Evolutionary conservation across 2,888 invertebrate species (phyloP), one percentile per base, ranked within the genome.

Genomic region (Pheosia tremula): DNA sequence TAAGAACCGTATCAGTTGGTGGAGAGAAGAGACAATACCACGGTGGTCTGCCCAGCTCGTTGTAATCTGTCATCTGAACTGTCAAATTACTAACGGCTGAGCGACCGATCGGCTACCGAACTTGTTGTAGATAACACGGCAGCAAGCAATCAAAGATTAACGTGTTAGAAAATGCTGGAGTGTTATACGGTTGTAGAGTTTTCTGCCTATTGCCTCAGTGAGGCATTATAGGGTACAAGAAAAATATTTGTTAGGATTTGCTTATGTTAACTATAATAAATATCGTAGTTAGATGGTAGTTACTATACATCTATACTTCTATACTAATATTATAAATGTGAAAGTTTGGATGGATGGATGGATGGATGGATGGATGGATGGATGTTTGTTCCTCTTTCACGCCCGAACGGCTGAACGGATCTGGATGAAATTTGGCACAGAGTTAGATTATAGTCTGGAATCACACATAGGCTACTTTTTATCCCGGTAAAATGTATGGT

Each of bases 51-150:
- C 66, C 75, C 71, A 78, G 78, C 80, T 78, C 77, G 82, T 85
- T 86, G 90, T 92, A 92, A 93, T 93, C 93, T 93, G 93, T 94
- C 93, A 94, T 93, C 90, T 88, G 88, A 86, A 85, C 93, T 93
- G 93, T 93, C 93, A 94, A 93, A 93, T 93, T 93, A 93, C 93
- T 94, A 93, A 93, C 93, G 91, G 92, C 85, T 87, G 91, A 85
- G 83, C 91, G 92, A 87, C 81, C 91, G 93, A 92, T 91, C 91
- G 89, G 93, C 93, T 93, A 90, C 93, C 86, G 93, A 91, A 91
- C 90, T 89, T 89, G 91, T 90, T 87, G 85, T 87, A 91, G 93
- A 93, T 93, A 93, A 91, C 86, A 82, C 75, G 62, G 82, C 84
- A 84, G 86, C 86, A 85, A 74, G 77, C 78, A 69, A 71, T 65